Percentiles rank a stretch among this genome's conserved stretches.
Evolutionary conservation across 53 echinoderm and acorn worm genomes (phyloP).

Genomic region (Arbacia lixula): DNA sequence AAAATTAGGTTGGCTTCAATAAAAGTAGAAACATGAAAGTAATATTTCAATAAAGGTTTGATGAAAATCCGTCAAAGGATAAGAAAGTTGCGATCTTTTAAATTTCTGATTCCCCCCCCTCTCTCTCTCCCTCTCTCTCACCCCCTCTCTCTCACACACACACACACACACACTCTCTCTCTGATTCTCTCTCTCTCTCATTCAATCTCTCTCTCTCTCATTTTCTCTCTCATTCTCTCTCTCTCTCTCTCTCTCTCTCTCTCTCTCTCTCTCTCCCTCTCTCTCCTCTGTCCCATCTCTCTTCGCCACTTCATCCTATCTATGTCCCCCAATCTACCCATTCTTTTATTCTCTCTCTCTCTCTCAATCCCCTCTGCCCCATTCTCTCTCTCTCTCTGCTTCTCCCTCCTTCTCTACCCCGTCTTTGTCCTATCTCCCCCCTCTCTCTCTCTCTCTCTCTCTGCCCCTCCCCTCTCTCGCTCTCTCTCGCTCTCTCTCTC

Average conservation of each 20-base stretch:
- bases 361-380: neutral
- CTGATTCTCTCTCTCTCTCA: neutral
- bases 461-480: neutral
- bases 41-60: too few relatives aligned
- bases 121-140: neutral
- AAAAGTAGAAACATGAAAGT: too few relatives aligned
- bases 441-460: neutral
- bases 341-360: neutral
- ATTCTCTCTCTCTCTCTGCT: neutral
- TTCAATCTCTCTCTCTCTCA: neutral
- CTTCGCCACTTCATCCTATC: neutral
- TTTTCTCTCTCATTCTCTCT: neutral
- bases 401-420: neutral
- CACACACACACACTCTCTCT: neutral
- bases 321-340: neutral
- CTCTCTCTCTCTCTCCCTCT: neutral
- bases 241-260: neutral
- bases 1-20: too few relatives aligned
- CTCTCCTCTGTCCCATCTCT: neutral
- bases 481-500: neutral
- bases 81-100: too few relatives aligned
- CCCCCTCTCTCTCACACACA: neutral
- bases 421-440: neutral
- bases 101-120: too few relatives aligned
- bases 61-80: too few relatives aligned